These are phyloP conservation scores for Heliconius sara DNA, from an alignment of 2,888 invertebrate genomes.

Conservation along the genomic window DNA sequence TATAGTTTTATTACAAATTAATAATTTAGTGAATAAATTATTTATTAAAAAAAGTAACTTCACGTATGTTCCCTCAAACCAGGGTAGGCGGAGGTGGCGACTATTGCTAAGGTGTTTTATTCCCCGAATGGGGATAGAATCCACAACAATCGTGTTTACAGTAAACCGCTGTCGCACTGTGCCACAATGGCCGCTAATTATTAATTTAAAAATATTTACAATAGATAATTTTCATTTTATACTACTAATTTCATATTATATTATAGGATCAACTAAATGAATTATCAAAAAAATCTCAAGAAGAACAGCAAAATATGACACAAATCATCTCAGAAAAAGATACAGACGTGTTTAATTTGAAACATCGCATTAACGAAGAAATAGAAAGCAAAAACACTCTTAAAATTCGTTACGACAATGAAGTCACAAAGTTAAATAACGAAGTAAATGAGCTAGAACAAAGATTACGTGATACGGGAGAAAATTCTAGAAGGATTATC, in stretches of 20 bases:
- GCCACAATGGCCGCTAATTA: not conserved
- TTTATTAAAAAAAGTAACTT: too few relatives aligned
- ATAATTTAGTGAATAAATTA: not conserved
- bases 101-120: too few relatives aligned
- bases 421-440: slow-evolving; percentile 67
- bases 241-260: too few relatives aligned
- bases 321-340: slow-evolving; percentile 63
- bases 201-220: too few relatives aligned
- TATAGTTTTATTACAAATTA: not conserved
- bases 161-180: too few relatives aligned
- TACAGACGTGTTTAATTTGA: slow-evolving; percentile 63
- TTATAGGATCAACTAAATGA: slow-evolving; percentile 60
- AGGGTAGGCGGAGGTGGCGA: too few relatives aligned
- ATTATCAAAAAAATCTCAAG: slow-evolving; percentile 56
- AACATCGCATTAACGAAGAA: slow-evolving; percentile 71
- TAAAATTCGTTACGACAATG: slow-evolving; percentile 61
- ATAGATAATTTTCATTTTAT: slow-evolving; percentile 31
- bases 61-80: too few relatives aligned
- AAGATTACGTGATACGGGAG: slow-evolving; percentile 62
- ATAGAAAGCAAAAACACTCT: slow-evolving; percentile 66
- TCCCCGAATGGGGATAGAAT: too few relatives aligned
- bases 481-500: slow-evolving; percentile 59
- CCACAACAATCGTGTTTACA: too few relatives aligned
- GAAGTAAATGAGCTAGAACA: slow-evolving; percentile 71
- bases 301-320: slow-evolving; percentile 58